These are phyloP conservation scores for Bryconaethiops microstoma DNA, from an alignment of 2,797 vertebrate species.

Conservation along the genomic window DNA sequence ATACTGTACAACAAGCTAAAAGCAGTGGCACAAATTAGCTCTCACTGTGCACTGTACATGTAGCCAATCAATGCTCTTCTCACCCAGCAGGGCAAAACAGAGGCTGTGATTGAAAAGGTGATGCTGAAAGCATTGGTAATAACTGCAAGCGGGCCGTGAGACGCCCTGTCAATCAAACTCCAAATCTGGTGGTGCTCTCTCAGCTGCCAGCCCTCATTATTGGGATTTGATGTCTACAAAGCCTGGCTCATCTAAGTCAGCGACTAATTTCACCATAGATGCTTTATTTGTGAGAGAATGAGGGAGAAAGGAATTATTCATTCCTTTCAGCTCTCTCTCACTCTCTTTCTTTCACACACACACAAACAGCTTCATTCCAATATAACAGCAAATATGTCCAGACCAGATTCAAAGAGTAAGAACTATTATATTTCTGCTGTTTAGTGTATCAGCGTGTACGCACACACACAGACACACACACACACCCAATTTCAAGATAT, in stretches of 20 bases:
- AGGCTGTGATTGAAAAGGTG: constrained; percentile 53
- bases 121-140: constrained; percentile 43
- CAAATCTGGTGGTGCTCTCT: constrained; percentile 14
- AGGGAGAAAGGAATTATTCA: constrained; percentile 27
- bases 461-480: neutral
- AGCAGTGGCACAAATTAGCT: constrained; percentile 43
- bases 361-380: constrained; percentile 1
- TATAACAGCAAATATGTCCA: constrained; percentile 26
- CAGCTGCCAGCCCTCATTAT: constrained; percentile 36
- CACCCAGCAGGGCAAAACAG: constrained; percentile 23
- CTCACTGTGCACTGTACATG: constrained; percentile 19
- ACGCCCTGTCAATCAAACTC: constrained; percentile 37
- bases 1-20: constrained; percentile 35
- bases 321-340: constrained; percentile 7
- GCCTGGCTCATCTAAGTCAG: constrained; percentile 26
- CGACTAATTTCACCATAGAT: constrained; percentile 21
- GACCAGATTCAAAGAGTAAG: constrained; percentile 18
- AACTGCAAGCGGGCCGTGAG: neutral
- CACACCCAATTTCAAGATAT: neutral
- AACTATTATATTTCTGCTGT: constrained; percentile 9
- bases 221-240: constrained; percentile 42
- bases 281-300: constrained; percentile 28
- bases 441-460: neutral
- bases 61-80: constrained; percentile 19
- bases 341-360: neutral